Base-by-base conservation (phyloP, 2,797 vertebrate species). In the Cephalopachus bancanus region DNA sequence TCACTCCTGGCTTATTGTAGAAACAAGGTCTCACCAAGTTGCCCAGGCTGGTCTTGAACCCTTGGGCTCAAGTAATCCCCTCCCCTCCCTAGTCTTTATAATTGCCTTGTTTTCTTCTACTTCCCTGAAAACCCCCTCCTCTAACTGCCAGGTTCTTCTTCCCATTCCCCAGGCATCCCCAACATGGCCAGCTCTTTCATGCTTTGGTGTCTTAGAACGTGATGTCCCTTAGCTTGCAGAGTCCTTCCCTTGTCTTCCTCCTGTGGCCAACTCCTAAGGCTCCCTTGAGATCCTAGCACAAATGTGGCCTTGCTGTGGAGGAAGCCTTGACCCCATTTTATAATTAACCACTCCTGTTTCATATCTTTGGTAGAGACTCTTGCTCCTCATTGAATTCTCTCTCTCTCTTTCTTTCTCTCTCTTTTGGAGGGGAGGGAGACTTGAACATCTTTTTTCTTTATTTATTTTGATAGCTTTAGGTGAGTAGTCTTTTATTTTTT, bases 41-140 rank as follows among this genome's bases (percentile, higher is more conserved):
- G 44, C 44, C 44, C 6, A 44, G 44, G 44, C 44, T 44, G 44
- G 44, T 44, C 44, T 44, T 44, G 44, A 44, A 44, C 44, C 44
- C 44, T 44, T 44, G 44, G 44, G 44, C 44, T 44, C 44, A 44
- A 7, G 44, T 44, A 44, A 44, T 44, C 44, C 44, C 44, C 44
- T 44, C 6, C 5, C 44, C 44, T 44, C 44, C 44, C n/a, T 12
- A 51, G n/a, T 69, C 30, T 85, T 78, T 87, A 74, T 64, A 67
- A 69, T 62, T 60, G 22, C 20, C 26, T 84, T 57, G 7, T 78
- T 74, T 86, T 53, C 30, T 89, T 95, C 74, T 78, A 64, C 26
- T 94, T 92, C 37, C 17, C 60, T n/a, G 26, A 93, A 95, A 96
- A 59, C 22, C 49, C 55, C 89, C 33, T 37, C 44, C 12, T 44